Percentiles rank a stretch among this genome's conserved stretches.
Evolutionary conservation across 37 sponge, comb jelly and placozoan species (phyloP).

Genomic region (Haliclona indistincta): DNA sequence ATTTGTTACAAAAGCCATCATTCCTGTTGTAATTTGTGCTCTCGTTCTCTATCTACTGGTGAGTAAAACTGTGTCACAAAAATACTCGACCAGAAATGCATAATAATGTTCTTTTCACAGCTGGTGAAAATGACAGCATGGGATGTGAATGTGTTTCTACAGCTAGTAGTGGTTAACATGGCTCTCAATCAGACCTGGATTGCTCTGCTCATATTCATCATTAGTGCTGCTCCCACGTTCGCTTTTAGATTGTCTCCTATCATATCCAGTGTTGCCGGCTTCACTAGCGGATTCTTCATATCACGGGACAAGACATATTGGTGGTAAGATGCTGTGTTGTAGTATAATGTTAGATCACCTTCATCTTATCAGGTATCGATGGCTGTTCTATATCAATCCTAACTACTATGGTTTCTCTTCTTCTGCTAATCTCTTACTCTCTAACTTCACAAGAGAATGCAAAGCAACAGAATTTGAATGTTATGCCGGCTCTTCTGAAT

Average conservation of each 20-base stretch:
- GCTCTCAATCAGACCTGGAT: conserved; percentile 89
- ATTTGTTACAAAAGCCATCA: conserved; percentile 37
- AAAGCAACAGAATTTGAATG: conserved; percentile 67
- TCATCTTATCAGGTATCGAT: conserved; percentile 45
- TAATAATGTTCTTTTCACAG: conserved; percentile 22
- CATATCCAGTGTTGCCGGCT: conserved; percentile 73
- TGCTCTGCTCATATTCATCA: conserved; percentile 70
- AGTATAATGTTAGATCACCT: not conserved
- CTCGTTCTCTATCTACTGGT: conserved; percentile 76
- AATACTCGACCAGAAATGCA: not conserved
- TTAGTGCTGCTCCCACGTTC: conserved; percentile 55
- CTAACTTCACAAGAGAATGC: conserved; percentile 42
- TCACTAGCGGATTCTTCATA: conserved; percentile 92
- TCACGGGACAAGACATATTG: conserved; percentile 48
- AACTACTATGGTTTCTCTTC: conserved; percentile 89
- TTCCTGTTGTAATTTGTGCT: conserved; percentile 76
- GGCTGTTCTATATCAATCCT: conserved; percentile 85
- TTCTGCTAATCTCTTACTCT: conserved; percentile 44
- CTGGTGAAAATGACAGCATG: conserved; percentile 38
- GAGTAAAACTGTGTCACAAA: not conserved
- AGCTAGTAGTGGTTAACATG: conserved; percentile 63
- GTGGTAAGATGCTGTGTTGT: conserved; percentile 29
- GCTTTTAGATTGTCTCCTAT: conserved; percentile 73
- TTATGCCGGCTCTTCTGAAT: conserved; percentile 49
- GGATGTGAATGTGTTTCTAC: conserved; percentile 30